These are phyloP conservation scores for Ceraclea dissimilis DNA, from an alignment of 2,888 invertebrate species.

Conservation along the genomic window DNA sequence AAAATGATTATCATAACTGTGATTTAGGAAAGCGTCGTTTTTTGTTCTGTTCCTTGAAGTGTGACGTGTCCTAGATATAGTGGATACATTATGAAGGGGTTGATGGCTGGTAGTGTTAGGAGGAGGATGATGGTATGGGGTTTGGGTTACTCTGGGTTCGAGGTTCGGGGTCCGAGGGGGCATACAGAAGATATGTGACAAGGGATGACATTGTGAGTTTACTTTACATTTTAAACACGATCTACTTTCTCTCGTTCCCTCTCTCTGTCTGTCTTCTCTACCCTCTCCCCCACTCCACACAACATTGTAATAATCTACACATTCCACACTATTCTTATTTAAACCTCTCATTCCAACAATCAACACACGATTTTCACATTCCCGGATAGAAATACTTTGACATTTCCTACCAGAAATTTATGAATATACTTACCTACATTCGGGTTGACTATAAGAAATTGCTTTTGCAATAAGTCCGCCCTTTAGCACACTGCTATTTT, in stretches of 20 bases:
- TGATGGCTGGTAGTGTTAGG: neutral
- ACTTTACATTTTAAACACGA: slow-evolving; percentile 27
- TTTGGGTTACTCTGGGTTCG: neutral
- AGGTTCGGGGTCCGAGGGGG: slow-evolving; percentile 4
- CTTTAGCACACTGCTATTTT: too few relatives aligned
- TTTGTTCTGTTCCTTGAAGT: too few relatives aligned
- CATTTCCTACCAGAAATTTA: neutral
- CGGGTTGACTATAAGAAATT: too few relatives aligned
- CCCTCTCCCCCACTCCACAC: neutral
- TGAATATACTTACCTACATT: too few relatives aligned
- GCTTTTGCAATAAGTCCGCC: too few relatives aligned
- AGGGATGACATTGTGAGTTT: slow-evolving; percentile 26
- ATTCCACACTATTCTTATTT: slow-evolving; percentile 3
- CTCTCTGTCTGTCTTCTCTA: neutral
- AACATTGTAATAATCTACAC: neutral
- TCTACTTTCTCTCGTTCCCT: slow-evolving; percentile 11
- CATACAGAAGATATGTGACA: slow-evolving; percentile 24
- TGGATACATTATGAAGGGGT: neutral
- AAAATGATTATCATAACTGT: too few relatives aligned
- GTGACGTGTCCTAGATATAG: too few relatives aligned
- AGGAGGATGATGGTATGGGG: neutral
- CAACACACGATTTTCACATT: neutral
- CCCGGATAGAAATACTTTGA: neutral
- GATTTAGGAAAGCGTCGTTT: too few relatives aligned
- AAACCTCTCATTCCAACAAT: neutral